Evolutionary conservation across 2,888 invertebrate genomes (phyloP), one percentile per base, ranked within the genome.

Genomic region (Panopea generosa): DNA sequence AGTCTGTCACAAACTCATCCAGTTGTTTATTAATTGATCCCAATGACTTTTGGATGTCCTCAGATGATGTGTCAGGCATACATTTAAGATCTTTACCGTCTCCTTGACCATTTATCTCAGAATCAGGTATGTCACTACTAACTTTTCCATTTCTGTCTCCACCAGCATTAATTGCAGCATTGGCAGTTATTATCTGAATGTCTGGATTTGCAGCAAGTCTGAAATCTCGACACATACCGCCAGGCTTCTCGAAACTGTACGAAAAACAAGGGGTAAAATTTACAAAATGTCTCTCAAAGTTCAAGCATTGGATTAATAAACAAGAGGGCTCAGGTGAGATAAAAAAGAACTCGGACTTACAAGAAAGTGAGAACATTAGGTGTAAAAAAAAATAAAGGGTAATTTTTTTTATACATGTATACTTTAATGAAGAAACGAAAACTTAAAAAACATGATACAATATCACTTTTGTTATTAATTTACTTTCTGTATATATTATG

Each of bases 191-290:
- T 4, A 29, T 61, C 24, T 74, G 45, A 33, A 77, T 57, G 53
- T 73, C 49, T 4, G 85, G 85, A 26, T 85, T 70, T 11, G 65
- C 79, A 38, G 74, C 43, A 1, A 84, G 53, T 55, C 85, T 53
- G 33, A 81, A 59, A 62, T 85, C 85, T 24, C 63, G 68, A 63
- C 80, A 84, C 65, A 78, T 59, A 6, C 68, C 78, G 22, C 68
- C 43, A 11, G 69, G 69, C 26, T 45, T 45, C n/a, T 77, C 77
- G 61, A 45, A 77, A 18, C 77, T 77, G 22, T 22, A 29, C n/a
- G n/a, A n/a, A n/a, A 16, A 1, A 38, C 26, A 14, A 38, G n/a
- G 26, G 62, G 57, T 4, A 57, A 11, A 50, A 61, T 47, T 2
- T 24, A 24, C 2, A 33, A 2, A 18, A 56, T 56, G 9, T 33